phyloP scores from a whole-genome alignment of 2,797 vertebrate genomes.

The Artibeus jamaicensis region DNA sequence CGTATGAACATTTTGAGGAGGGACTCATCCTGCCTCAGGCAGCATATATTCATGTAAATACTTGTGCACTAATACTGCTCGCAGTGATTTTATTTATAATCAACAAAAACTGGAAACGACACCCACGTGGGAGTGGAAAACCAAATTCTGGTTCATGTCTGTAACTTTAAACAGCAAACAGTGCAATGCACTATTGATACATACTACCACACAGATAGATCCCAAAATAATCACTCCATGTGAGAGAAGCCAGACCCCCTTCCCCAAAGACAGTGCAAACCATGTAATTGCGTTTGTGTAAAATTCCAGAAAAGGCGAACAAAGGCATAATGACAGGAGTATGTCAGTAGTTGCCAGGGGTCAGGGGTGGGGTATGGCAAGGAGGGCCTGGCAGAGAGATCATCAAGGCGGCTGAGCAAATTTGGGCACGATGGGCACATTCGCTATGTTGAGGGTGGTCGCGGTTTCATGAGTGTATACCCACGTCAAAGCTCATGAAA shows the following conservation, averaged over 20 bases:
- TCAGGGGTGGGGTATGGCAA: fast-evolving
- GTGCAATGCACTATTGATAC: background rate
- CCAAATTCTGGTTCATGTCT: too few species aligned
- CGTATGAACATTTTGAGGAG: too few species aligned
- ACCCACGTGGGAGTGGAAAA: background rate
- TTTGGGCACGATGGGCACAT: background rate
- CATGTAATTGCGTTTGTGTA: background rate
- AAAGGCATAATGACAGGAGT: background rate
- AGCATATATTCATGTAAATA: background rate
- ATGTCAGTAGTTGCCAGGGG: too few species aligned
- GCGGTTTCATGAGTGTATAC: too few species aligned
- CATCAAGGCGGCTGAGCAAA: background rate
- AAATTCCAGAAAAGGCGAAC: background rate
- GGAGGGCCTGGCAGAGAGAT: background rate
- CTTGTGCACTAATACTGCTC: background rate
- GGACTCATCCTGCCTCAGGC: background rate
- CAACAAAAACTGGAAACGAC: background rate
- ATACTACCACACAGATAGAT: fast-evolving
- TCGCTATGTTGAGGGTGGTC: too few species aligned
- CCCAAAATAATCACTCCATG: background rate
- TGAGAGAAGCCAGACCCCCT: background rate
- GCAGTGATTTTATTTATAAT: background rate
- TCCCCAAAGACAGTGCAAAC: background rate
- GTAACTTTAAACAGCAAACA: background rate
- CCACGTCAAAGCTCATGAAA: background rate